Base-by-base conservation (phyloP, 2,888 invertebrate species). In the Lottia gigantea region DNA sequence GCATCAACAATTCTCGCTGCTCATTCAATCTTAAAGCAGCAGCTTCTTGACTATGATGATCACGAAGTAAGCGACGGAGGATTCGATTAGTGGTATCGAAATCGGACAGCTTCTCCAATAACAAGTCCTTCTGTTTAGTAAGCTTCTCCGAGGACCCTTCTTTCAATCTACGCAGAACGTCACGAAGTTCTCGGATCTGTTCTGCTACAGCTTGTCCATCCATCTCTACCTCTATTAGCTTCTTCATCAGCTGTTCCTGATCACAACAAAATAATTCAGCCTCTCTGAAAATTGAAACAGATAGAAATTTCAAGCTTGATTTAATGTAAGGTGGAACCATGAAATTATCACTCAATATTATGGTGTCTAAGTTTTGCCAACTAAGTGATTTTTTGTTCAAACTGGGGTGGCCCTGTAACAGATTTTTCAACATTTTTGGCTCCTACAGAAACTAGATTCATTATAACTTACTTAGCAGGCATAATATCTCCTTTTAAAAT, bases 181-280 rank as follows among this genome's bases (percentile, higher is more conserved):
- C 86, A 26, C 83, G 74, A 40, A 87, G 77, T 26, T 84, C 83
- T 40, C 83, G 78, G 1, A 80, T 80, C 70, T 87, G 86, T 73
- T 86, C 84, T 2, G 82, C 82, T 1, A 86, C 86, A 8, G 84
- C 82, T 77, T 88, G 87, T 12, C 88, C 87, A 70, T 88, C 88
- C 85, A 88, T 83, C 77, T 88, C 88, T 14, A 85, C 86, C 71
- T 88, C 88, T 23, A 88, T 85, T 71, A 88, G 73, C 69, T 87
- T 87, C 81, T 86, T 86, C 87, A 87, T 86, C 75, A 88, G 78
- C 62, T 80, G 79, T 68, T 86, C 86, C 45, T 83, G 66, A 72
- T 86, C 86, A 49, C 71, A 66, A 66, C 74, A 78, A 71, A 85
- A 72, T 14, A 80, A 69, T 15, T 84, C 83, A 12, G 80, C 79